phyloP scores from a whole-genome alignment of 1,140 invertebrate genomes.

The Hycleus phaleratus region DNA sequence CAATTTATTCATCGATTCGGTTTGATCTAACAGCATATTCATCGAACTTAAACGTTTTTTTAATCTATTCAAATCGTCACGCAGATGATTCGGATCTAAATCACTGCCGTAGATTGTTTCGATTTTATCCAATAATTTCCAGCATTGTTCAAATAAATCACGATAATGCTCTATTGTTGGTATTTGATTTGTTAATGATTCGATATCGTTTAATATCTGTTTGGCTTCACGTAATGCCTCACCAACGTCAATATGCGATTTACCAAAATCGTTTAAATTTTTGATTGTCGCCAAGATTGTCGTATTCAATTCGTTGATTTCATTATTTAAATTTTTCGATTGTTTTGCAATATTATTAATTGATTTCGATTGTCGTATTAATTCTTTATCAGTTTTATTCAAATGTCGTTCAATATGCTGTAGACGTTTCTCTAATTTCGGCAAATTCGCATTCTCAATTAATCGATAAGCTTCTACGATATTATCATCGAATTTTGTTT shows the following conservation, averaged over 20 bases:
- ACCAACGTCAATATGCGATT: constrained; percentile 24
- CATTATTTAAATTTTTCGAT: not conserved
- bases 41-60: constrained; percentile 25
- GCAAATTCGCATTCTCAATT: constrained; percentile 36
- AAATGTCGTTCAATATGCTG: constrained; percentile 5
- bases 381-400: constrained; percentile 5
- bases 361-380: not conserved
- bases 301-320: constrained; percentile 28
- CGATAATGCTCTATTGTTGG: constrained; percentile 11
- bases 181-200: constrained; percentile 17
- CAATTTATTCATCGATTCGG: not conserved
- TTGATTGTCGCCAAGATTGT: constrained; percentile 21
- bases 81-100: constrained; percentile 11
- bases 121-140: constrained; percentile 16
- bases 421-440: constrained; percentile 5
- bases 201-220: constrained; percentile 26
- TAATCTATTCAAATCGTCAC: constrained; percentile 15
- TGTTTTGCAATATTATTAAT: not conserved
- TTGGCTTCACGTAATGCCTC: constrained; percentile 27
- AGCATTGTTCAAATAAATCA: constrained; percentile 18
- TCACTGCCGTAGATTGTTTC: constrained; percentile 14
- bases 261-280: constrained; percentile 29
- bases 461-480: constrained; percentile 44
- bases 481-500: constrained; percentile 25
- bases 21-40: not conserved